Evolutionary conservation across 2,113 vertebrate genomes (phyloP).

Genomic region (Glareola pratincola): DNA sequence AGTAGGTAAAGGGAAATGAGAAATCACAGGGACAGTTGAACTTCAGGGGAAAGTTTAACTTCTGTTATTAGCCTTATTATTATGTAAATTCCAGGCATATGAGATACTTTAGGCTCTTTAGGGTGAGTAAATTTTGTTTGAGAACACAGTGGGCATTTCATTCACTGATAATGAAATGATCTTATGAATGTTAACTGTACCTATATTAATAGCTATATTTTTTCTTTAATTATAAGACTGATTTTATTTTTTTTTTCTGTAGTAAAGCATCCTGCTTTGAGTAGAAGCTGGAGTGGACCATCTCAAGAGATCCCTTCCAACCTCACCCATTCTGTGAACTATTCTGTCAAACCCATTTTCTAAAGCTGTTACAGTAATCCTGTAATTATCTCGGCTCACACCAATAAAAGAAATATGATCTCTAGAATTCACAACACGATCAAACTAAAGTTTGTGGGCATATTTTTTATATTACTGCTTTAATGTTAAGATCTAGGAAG

Average conservation of each 20-base stretch:
- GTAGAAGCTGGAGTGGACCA: background rate
- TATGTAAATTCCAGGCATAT: background rate
- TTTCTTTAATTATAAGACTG: background rate
- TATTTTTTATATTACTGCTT: background rate
- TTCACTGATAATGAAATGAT: background rate
- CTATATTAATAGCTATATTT: background rate
- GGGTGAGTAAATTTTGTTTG: background rate
- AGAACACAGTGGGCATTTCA: background rate
- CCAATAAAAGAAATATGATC: background rate
- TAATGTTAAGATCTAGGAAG: background rate
- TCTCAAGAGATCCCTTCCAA: background rate
- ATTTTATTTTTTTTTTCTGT: background rate
- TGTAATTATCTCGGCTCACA: background rate
- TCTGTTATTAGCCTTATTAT: background rate
- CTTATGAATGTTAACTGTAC: background rate
- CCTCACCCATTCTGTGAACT: background rate
- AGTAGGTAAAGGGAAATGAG: background rate
- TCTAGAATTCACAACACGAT: background rate
- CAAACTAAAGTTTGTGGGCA: background rate
- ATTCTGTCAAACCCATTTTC: background rate
- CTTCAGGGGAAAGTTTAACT: background rate
- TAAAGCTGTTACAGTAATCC: background rate
- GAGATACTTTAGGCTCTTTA: background rate
- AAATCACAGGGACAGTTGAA: background rate
- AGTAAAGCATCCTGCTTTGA: background rate